A percentile compares a stretch with the other conserved stretches of the same genome.
These are phyloP conservation scores for Planococcus citri DNA, from an alignment of 1,140 invertebrate species.

Conservation along the genomic window DNA sequence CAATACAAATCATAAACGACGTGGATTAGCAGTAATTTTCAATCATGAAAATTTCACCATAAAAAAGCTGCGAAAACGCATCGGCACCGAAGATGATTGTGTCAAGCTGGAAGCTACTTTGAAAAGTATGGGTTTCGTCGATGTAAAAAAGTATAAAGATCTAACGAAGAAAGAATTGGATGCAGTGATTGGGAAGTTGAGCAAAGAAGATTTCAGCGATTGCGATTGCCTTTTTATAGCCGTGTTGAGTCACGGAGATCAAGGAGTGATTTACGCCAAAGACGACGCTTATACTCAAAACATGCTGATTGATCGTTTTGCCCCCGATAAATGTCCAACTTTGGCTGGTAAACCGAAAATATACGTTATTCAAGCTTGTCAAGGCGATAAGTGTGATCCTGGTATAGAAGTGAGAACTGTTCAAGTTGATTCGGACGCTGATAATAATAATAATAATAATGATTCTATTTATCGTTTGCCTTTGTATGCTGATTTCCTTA, in stretches of 20 bases:
- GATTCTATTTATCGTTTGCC: conserved; percentile 68
- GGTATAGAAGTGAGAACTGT: conserved; percentile 56
- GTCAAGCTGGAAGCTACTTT: conserved; percentile 49
- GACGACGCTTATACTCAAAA: conserved; percentile 69
- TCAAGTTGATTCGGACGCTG: conserved; percentile 44
- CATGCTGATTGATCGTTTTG: conserved; percentile 66
- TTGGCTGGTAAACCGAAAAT: conserved; percentile 89
- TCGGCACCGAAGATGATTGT: conserved; percentile 62
- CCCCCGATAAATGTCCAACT: conserved; percentile 67
- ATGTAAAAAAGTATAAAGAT: conserved; percentile 38
- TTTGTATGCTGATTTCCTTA: conserved; percentile 82
- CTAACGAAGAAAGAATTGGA: conserved; percentile 25
- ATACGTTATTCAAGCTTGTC: conserved; percentile 83
- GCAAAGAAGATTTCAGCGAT: conserved; percentile 57
- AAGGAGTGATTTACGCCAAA: conserved; percentile 72
- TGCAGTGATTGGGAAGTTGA: conserved; percentile 30
- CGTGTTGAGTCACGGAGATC: conserved; percentile 80
- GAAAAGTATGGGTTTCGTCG: conserved; percentile 59
- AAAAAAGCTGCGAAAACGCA: conserved; percentile 44
- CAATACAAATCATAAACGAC: conserved; percentile 71
- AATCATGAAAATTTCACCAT: conserved; percentile 66
- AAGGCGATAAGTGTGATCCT: conserved; percentile 69
- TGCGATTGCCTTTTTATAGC: conserved; percentile 66
- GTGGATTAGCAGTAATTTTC: conserved; percentile 79
- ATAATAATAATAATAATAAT: too few species aligned